Evolutionary conservation across 2,888 invertebrate species (phyloP).

Genomic region (Uloborus plumipes): DNA sequence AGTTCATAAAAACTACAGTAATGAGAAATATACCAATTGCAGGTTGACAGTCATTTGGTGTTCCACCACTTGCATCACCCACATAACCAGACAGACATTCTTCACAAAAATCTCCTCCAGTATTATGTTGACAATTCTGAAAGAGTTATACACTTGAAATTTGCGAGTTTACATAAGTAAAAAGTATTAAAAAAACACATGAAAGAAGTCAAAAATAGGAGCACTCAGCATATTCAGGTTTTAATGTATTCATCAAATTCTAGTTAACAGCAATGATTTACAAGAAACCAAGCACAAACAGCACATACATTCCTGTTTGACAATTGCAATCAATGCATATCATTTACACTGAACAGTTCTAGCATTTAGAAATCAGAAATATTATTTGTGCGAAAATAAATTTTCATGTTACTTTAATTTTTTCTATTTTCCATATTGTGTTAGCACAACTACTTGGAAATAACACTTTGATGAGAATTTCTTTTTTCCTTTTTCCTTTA

Average conservation of each 20-base stretch:
- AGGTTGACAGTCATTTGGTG: slow-evolving; percentile 75
- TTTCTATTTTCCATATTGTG: too few relatives aligned
- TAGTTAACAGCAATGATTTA: too few relatives aligned
- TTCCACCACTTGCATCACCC: slow-evolving; percentile 76
- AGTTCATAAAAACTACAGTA: not conserved
- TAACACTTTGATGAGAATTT: too few relatives aligned
- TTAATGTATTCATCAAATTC: not conserved
- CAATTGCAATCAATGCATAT: not conserved
- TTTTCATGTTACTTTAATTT: too few relatives aligned
- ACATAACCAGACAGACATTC: slow-evolving; percentile 83
- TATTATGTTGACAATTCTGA: slow-evolving; percentile 89
- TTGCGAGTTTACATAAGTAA: not conserved
- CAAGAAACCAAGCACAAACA: not conserved
- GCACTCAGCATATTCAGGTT: too few relatives aligned
- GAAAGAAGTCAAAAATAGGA: not conserved
- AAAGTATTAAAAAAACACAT: not conserved
- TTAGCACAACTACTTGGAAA: too few relatives aligned
- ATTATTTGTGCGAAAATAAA: too few relatives aligned
- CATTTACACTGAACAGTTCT: not conserved
- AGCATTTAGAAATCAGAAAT: not conserved
- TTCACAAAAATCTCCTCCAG: slow-evolving; percentile 88
- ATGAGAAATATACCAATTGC: slow-evolving; percentile 46
- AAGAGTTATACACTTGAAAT: not conserved
- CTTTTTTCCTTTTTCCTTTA: too few relatives aligned
- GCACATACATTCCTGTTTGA: not conserved